Evolutionary conservation across 2,113 vertebrate species (phyloP), one percentile per base, ranked within the genome.

Genomic region (Siniperca knerii): DNA sequence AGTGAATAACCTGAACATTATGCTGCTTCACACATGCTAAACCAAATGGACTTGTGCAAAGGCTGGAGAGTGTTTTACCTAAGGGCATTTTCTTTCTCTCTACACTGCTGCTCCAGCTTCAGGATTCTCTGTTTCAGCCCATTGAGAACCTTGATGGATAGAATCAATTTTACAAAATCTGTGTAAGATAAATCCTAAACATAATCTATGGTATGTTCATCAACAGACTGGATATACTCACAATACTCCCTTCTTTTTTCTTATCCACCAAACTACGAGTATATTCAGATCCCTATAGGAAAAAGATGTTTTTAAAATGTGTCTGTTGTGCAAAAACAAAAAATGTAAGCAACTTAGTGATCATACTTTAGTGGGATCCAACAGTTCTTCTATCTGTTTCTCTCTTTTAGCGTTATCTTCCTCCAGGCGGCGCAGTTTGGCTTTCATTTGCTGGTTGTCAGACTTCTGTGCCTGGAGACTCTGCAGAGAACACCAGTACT

Each of bases 51-150:
- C 0, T 10, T 11, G 5, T 21, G 1, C 0, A 44, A 8, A 61
- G 35, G 9, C 60, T 11, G 10, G 46, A 20, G 15, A 21, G 4
- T 1, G 13, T 58, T 35, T 77, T 92, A 99, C 98, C 92, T 97
- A 77, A 97, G 94, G 25, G 95, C 77, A 46, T 84, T 94, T 88
- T 98, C 97, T 92, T 97, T 98, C 85, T 99, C 97, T 90, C 96
- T 96, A 93, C 97, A 98, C 87, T 97, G 97, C 68, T 98, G 97
- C 87, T 99, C 97, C 73, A 99, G 92, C 90, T 96, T 97, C 82
- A 98, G 88, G 57, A 98, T 95, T 90, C 96, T 97, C 90, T 98
- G 97, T 82, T 97, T 98, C 58, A 99, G 96, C 65, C 97, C 96
- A 12, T 91, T 97, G 23, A 96, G 71, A 62, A 98, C 94, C 98